These are phyloP conservation scores for Shinisaurus crocodilurus DNA, from an alignment of 2,113 vertebrate genomes.

Conservation along the genomic window DNA sequence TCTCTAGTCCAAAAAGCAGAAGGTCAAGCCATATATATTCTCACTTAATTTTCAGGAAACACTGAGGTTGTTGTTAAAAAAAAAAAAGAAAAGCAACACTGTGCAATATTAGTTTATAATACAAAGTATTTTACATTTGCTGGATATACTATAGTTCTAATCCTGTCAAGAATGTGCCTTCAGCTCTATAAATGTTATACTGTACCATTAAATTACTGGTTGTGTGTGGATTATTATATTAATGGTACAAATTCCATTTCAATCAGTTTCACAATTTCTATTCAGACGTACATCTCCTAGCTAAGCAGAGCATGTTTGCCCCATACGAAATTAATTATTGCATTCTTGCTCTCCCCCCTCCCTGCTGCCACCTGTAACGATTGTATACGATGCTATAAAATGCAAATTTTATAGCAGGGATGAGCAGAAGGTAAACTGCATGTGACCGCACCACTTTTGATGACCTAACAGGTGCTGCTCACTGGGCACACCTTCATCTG, in stretches of 20 bases:
- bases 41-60: conserved; percentile 45
- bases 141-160: conserved; percentile 20
- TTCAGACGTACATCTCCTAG: neutral
- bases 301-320: neutral
- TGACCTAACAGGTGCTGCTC: too few relatives aligned
- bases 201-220: neutral
- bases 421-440: too few relatives aligned
- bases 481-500: too few relatives aligned
- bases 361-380: too few relatives aligned
- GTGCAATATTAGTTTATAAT: conserved; percentile 49
- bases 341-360: neutral
- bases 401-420: too few relatives aligned
- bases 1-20: conserved; percentile 46
- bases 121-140: conserved; percentile 47
- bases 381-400: too few relatives aligned
- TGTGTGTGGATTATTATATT: neutral
- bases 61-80: conserved; percentile 32
- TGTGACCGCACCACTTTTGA: too few relatives aligned
- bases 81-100: conserved; percentile 36
- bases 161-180: conserved; percentile 60
- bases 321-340: neutral
- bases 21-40: conserved; percentile 16
- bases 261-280: neutral
- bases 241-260: neutral
- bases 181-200: conserved; percentile 57